Percentiles rank a stretch among this genome's conserved stretches.
phyloP scores from a whole-genome alignment of 2,797 vertebrate species.

The Pseudotriccus pelzelni region DNA sequence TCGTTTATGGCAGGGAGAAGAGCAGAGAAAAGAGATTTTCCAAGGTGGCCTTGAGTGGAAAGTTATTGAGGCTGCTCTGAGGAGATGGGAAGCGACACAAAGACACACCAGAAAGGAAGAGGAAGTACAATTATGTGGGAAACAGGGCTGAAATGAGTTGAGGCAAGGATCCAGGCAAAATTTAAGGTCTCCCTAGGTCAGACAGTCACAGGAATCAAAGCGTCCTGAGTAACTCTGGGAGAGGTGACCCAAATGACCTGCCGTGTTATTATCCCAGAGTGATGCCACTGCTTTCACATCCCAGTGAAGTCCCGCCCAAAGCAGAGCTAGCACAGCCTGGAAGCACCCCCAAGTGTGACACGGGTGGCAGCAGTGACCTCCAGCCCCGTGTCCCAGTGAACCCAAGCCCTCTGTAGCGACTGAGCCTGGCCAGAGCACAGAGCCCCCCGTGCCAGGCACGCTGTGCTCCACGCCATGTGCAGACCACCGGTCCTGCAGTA shows the following conservation, averaged over 20 bases:
- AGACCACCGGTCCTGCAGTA: not conserved
- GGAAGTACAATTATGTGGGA: conserved; percentile 36
- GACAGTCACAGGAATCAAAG: not conserved
- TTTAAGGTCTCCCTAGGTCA: conserved; percentile 30
- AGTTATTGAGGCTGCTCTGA: not conserved
- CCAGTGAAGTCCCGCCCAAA: not conserved
- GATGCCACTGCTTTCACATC: not conserved
- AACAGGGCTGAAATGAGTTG: not conserved
- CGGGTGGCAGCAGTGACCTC: not conserved
- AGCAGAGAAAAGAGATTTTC: not conserved
- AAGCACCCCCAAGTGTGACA: not conserved
- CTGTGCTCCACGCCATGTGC: not conserved
- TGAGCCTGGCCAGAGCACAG: not conserved
- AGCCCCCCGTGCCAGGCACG: not conserved
- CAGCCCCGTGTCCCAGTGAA: not conserved
- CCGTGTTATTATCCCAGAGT: not conserved
- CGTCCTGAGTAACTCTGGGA: not conserved
- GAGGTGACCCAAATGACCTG: not conserved
- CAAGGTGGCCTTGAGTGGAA: not conserved
- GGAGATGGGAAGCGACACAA: not conserved
- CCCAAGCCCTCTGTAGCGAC: accelerated
- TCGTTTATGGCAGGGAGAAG: not conserved
- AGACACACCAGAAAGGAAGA: conserved; percentile 21
- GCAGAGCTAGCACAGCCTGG: not conserved
- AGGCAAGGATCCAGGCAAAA: conserved; percentile 26